Conservation (phyloP, 2,797 vertebrate species). For the Ambastaia sidthimunki region DNA sequence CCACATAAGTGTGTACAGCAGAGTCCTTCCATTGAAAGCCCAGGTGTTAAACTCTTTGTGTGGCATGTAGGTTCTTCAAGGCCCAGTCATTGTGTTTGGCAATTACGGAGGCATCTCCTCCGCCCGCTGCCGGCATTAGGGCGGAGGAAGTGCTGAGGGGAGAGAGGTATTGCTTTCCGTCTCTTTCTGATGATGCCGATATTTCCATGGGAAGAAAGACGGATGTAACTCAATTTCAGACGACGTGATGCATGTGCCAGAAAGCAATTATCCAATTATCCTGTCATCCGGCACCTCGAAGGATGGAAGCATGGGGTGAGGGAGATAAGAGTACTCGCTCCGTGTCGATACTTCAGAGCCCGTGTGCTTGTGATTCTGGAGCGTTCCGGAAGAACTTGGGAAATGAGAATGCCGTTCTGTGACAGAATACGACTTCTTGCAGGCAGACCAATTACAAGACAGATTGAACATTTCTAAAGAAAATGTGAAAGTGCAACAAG, state of each 20-base stretch:
- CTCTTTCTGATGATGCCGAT: slow-evolving; percentile 72
- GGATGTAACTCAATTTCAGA: slow-evolving; percentile 76
- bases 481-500: too few relatives aligned
- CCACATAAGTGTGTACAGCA: background rate
- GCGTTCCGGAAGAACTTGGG: background rate
- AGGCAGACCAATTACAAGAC: too few relatives aligned
- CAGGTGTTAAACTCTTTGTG: slow-evolving; percentile 55
- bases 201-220: slow-evolving; percentile 68
- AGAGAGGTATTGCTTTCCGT: slow-evolving; percentile 69
- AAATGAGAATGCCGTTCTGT: background rate
- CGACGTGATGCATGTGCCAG: slow-evolving; percentile 77
- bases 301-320: slow-evolving; percentile 65
- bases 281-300: slow-evolving; percentile 77
- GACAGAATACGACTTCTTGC: background rate
- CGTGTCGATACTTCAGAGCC: slow-evolving; percentile 59
- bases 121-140: slow-evolving; percentile 57
- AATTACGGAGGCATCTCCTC: slow-evolving; percentile 62
- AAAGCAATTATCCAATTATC: slow-evolving; percentile 81
- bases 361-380: slow-evolving; percentile 49
- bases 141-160: slow-evolving; percentile 59
- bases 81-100: slow-evolving; percentile 57
- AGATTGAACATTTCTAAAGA: too few relatives aligned
- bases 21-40: slow-evolving; percentile 41
- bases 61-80: slow-evolving; percentile 49
- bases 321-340: slow-evolving; percentile 72